Conservation (phyloP, 1,140 invertebrate genomes). For the Cylas formicarius region DNA sequence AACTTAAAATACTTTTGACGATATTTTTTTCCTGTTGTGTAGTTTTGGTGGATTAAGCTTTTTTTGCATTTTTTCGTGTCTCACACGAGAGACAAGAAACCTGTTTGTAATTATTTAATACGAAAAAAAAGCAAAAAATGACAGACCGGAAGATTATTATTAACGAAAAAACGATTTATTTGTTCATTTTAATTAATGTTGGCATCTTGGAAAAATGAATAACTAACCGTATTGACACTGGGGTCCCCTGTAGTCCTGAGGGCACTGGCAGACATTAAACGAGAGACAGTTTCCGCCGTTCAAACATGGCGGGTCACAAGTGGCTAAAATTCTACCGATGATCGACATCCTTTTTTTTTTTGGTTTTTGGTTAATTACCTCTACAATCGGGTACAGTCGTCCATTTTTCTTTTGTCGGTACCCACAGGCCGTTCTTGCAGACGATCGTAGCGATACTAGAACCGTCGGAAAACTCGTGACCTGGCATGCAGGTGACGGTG, state of each 20-base stretch:
- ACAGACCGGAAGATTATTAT: too few species aligned
- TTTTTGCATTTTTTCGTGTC: too few species aligned
- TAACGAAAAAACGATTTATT: neutral
- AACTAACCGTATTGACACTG: constrained; percentile 71
- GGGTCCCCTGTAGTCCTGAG: constrained; percentile 59
- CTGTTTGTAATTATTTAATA: too few species aligned
- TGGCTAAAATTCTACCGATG: constrained; percentile 45
- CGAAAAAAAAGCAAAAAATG: too few species aligned
- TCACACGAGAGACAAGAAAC: too few species aligned
- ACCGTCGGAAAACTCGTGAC: constrained; percentile 61
- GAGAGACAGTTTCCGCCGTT: constrained; percentile 72
- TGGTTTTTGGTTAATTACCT: constrained; percentile 42
- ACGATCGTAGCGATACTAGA: constrained; percentile 51
- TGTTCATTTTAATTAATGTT: neutral
- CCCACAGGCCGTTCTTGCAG: constrained; percentile 60
- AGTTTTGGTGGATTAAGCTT: too few species aligned
- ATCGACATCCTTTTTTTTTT: neutral
- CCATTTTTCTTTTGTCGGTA: constrained; percentile 51
- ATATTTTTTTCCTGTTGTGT: too few species aligned
- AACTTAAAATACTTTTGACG: too few species aligned
- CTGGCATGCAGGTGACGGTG: constrained; percentile 52
- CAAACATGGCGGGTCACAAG: constrained; percentile 63
- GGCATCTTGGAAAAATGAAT: neutral
- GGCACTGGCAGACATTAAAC: constrained; percentile 68
- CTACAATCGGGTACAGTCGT: constrained; percentile 55